Evolutionary conservation across 2,113 vertebrate genomes (phyloP).

Genomic region (Oncorhynchus clarkii): DNA sequence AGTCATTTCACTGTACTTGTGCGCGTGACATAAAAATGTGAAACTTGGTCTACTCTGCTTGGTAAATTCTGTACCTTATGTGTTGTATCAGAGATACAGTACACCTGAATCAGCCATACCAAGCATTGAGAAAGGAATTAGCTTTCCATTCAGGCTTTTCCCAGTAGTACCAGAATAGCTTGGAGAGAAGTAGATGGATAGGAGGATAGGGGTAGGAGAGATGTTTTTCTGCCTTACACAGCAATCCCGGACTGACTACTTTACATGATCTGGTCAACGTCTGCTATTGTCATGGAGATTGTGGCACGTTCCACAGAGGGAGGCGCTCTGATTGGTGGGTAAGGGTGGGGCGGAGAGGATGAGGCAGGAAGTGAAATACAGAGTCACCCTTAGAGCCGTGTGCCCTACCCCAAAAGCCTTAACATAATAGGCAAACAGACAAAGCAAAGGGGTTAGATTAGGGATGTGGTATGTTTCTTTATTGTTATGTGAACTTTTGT

Average conservation of each 20-base stretch:
- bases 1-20: too few relatives aligned
- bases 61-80: not conserved
- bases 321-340: not conserved
- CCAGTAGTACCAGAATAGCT: not conserved
- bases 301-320: not conserved
- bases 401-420: too few relatives aligned
- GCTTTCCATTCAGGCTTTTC: not conserved
- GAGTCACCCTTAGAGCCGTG: too few relatives aligned
- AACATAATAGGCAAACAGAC: too few relatives aligned
- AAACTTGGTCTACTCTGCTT: not conserved
- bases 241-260: not conserved
- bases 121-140: not conserved
- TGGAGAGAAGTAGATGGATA: not conserved
- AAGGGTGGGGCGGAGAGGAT: not conserved
- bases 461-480: not conserved
- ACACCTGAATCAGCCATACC: not conserved
- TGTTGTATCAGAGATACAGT: constrained; percentile 5
- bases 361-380: not conserved
- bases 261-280: not conserved
- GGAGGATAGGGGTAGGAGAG: not conserved
- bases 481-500: not conserved
- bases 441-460: too few relatives aligned
- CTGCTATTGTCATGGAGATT: constrained; percentile 1
- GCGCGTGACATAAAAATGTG: too few relatives aligned
- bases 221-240: not conserved